Conservation (phyloP, 2,797 vertebrate genomes). For the Crax fasciolata region DNA sequence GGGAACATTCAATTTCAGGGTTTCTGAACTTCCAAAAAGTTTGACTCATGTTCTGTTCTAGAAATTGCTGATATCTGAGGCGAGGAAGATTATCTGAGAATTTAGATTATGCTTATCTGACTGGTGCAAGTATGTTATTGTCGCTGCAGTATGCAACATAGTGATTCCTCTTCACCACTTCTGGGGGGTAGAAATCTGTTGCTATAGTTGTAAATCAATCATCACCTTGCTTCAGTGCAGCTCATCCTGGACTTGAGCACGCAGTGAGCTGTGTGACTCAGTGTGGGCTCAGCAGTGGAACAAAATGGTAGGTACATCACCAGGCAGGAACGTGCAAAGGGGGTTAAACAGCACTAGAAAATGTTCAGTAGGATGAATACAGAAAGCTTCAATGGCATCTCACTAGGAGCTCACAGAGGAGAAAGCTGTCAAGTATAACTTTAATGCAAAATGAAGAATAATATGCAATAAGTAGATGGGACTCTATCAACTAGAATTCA, state of each 20-base stretch:
- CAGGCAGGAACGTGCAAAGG: neutral
- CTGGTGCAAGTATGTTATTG: neutral
- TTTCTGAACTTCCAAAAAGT: neutral
- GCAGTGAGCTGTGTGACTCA: accelerated
- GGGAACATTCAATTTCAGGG: neutral
- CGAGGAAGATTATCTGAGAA: neutral
- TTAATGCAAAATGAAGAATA: neutral
- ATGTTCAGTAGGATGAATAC: neutral
- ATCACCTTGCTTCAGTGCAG: neutral
- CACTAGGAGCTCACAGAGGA: neutral
- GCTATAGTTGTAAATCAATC: neutral
- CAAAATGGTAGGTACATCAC: neutral
- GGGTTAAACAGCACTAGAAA: neutral
- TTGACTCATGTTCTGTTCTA: neutral
- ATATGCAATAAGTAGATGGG: neutral
- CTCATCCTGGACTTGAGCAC: neutral
- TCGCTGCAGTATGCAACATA: neutral
- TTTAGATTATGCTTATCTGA: neutral
- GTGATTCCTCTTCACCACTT: neutral
- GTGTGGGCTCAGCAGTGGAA: neutral
- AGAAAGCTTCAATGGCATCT: neutral
- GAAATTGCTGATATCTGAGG: neutral
- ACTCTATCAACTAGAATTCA: neutral
- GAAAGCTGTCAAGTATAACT: neutral
- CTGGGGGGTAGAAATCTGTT: accelerated